Base-by-base conservation (phyloP, 2,888 invertebrate species). In the Philonicus albiceps region DNA sequence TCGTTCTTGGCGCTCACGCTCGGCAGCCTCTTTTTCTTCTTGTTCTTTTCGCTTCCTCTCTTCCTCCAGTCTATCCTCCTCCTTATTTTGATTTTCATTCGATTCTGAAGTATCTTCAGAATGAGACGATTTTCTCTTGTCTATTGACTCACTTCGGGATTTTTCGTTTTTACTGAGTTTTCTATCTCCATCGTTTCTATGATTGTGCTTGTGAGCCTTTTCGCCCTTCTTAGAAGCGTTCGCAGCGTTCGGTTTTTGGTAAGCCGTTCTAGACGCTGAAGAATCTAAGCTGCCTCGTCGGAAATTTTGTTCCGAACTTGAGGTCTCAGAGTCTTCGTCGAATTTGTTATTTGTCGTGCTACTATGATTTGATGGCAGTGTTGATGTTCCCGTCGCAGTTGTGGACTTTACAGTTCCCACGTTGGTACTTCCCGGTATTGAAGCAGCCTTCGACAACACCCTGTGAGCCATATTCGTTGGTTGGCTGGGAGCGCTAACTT, bases 371-470 rank as follows among this genome's bases (percentile, higher is more conserved):
- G 80, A 78, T 53, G 86, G 76, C 34, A 83, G 75, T 86, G 87
- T 30, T 11, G 87, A 83, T 31, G 80, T 84, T 13, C 84, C 74
- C 30, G 55, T 31, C 7, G 74, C 49, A 73, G 87, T 76, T 49
- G 89, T 49, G 22, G 88, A 78, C 88, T 89, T 90, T 55, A 91
- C 89, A 80, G 92, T 92, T 88, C 92, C 92, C 88, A 91, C 89
- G 88, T 92, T 92, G 88, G 91, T 92, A 90, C 92, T 92, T 37
- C 92, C 92, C 86, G 92, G 92, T 89, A 92, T 91, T 78, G 92
- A 92, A 64, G 89, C 89, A 40, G 92, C 92, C 88, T 92, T 92
- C 53, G 90, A 90, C 37, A 92, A 89, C 84, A 89, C 87, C 19
- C 90, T 90, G 81, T 83, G 86, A 1, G 53, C 19, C 73, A 64